These are phyloP conservation scores for Acridotheres tristis DNA, from an alignment of 2,797 vertebrate species.

Conservation along the genomic window DNA sequence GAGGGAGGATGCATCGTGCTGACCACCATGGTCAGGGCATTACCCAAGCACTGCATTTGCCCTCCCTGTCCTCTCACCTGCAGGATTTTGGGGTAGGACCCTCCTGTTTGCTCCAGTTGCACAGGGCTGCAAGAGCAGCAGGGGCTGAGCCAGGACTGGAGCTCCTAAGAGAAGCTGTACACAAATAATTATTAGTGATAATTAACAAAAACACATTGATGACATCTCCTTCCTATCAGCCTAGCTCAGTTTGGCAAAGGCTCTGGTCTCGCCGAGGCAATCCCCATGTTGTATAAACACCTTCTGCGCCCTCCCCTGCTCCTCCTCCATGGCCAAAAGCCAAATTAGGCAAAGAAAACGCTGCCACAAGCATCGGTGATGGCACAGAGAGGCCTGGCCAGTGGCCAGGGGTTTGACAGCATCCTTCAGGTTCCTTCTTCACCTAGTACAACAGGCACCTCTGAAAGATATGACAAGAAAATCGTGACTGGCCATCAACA, in stretches of 20 bases:
- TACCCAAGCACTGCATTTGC: background rate
- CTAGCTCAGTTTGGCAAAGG: constrained; percentile 12
- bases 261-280: accelerated
- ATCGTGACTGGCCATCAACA: accelerated
- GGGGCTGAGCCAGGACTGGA: background rate
- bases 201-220: constrained; percentile 6
- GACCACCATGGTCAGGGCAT: background rate
- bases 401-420: background rate
- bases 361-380: accelerated
- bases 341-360: background rate
- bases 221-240: background rate
- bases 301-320: background rate
- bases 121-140: background rate
- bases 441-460: background rate
- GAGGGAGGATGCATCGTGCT: accelerated
- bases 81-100: background rate
- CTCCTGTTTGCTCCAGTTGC: background rate
- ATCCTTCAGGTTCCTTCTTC: background rate
- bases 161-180: background rate
- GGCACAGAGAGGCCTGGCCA: background rate
- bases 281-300: background rate
- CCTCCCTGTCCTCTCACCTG: background rate
- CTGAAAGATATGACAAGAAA: background rate
- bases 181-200: constrained; percentile 31
- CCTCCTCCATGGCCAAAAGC: background rate